These are phyloP conservation scores for Ichneumoninae sp. DNA, from an alignment of 2,888 invertebrate genomes.

Conservation along the genomic window DNA sequence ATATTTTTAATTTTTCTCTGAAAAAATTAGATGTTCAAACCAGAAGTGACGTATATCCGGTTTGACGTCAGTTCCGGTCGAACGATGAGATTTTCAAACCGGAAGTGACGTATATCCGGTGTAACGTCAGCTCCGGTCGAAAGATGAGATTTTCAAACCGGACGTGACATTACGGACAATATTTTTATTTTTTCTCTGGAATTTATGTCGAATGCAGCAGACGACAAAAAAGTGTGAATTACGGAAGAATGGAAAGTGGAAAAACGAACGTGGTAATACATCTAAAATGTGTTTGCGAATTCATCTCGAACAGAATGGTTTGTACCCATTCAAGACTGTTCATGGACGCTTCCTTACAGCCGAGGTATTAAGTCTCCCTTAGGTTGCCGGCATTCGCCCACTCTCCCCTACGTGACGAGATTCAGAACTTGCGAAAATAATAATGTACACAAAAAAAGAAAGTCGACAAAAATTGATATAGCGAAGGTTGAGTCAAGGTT, in stretches of 20 bases:
- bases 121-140: no score
- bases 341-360: background rate
- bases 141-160: no score
- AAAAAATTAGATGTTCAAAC: no score
- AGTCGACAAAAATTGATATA: conserved; percentile 68
- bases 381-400: background rate
- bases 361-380: no score
- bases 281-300: background rate
- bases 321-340: background rate
- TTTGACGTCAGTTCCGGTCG: no score
- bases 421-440: conserved; percentile 6
- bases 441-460: background rate
- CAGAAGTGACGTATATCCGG: no score
- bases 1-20: background rate
- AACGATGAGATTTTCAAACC: no score
- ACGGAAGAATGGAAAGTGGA: background rate
- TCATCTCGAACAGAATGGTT: background rate
- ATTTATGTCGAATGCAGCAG: background rate
- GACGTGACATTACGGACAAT: no score
- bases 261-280: background rate
- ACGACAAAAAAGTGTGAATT: background rate
- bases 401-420: background rate
- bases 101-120: no score
- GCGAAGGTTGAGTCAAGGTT: conserved; percentile 77
- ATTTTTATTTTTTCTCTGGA: background rate